Evolutionary conservation across 2,113 vertebrate species (phyloP), one percentile per base, ranked within the genome.

Genomic region (Origma solitaria): DNA sequence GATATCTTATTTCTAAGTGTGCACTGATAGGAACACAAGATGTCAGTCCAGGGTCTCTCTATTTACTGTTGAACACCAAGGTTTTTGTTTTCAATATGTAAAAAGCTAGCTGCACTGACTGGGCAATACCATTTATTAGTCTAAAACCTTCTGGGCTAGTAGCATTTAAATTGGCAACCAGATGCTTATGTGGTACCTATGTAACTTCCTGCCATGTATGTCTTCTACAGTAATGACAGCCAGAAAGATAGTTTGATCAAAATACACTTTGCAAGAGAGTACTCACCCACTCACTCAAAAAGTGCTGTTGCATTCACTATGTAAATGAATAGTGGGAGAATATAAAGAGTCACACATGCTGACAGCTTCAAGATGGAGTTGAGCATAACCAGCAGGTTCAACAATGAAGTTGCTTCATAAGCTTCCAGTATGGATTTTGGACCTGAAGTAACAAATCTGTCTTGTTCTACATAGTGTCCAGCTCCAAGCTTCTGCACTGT

Each of bases 401-500:
- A 58, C 6, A n/a, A 38, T 28, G 11, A 71, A 54, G 65, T 69
- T 0, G 0, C n/a, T 93, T 78, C 5, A 6, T 62, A 62, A 76
- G 9, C 25, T 71, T 86, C 25, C 71, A 49, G 47, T 18, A 61
- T 10, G 21, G 30, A 66, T 70, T 75, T 44, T 35, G 28, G 27
- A 16, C 25, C 23, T 70, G 47, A 64, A 65, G 42, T 10, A 54
- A 53, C 19, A 73, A 65, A 64, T 56, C 17, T 68, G 4, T 40
- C 20, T 54, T 77, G 5, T 60, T 72, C 40, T 54, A 28, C 15
- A 5, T 15, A 31, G 20, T 1, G 0, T 23, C 20, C 4, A 69
- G 10, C 20, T 40, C 30, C 0, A 0, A 85, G 40, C 6, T 23
- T 81, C n/a, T 60, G 31, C 21, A 42, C 28, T 25, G 14, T 22